Evolutionary conservation across 1,140 invertebrate species (phyloP).

Genomic region (Meloidogyne floridensis): DNA sequence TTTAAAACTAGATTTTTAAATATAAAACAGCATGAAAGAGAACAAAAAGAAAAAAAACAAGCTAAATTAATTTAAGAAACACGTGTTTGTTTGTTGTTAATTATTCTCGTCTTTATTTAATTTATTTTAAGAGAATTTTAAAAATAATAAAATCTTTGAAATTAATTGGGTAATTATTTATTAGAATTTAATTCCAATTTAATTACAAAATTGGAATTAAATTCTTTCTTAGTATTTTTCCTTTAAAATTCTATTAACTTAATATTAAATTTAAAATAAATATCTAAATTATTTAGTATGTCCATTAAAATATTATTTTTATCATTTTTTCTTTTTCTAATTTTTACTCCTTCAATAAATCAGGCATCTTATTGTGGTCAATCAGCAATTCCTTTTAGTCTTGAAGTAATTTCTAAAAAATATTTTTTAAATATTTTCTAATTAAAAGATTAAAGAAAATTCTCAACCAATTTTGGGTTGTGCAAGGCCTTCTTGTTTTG

Average conservation of each 20-base stretch:
- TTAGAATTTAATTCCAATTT: too few species aligned
- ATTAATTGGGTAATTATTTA: too few species aligned
- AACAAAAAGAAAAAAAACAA: neutral
- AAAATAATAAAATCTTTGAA: too few species aligned
- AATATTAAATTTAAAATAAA: neutral
- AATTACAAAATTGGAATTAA: too few species aligned
- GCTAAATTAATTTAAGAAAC: neutral
- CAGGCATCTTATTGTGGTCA: conserved; percentile 57
- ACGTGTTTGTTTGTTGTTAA: neutral
- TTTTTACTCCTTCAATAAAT: neutral
- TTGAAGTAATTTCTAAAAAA: conserved; percentile 47
- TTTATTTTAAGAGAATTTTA: too few species aligned
- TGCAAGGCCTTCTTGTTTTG: conserved; percentile 60
- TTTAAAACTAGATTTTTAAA: conserved; percentile 4
- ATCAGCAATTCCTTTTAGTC: conserved; percentile 55
- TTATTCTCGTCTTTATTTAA: too few species aligned
- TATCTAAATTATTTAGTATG: neutral
- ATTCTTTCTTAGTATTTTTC: too few species aligned
- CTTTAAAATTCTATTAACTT: too few species aligned
- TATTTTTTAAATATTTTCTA: conserved; percentile 21
- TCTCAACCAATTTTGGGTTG: conserved; percentile 62
- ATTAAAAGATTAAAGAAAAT: conserved; percentile 47
- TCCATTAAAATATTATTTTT: too few species aligned
- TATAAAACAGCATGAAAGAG: neutral
- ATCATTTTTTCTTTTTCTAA: neutral